Conservation (phyloP, 2,797 vertebrate genomes). For the Peromyscus nudipes region DNA sequence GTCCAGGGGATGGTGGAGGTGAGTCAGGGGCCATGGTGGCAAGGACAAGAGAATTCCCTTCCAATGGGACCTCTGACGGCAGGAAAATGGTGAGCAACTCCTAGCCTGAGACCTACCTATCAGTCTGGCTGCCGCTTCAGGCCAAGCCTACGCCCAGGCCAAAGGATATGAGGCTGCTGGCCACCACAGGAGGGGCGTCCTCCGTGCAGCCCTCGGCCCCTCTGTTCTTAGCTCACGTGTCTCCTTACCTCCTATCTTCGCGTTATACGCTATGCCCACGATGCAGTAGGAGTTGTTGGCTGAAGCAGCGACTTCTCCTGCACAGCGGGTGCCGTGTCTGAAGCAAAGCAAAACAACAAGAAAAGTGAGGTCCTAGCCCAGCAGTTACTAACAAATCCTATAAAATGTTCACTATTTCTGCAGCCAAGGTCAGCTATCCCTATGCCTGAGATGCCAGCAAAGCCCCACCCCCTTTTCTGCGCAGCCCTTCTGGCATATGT, state of each 20-base stretch:
- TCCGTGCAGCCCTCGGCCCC: background rate
- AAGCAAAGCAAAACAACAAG: background rate
- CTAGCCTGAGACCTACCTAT: rapidly evolving
- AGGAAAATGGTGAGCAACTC: background rate
- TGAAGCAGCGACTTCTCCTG: constrained; percentile 89
- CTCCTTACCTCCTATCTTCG: constrained; percentile 90
- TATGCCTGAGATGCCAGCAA: background rate
- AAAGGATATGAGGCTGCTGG: background rate
- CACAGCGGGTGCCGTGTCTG: constrained; percentile 91
- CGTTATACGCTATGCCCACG: constrained; percentile 92
- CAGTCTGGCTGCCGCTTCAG: background rate
- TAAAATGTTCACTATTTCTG: rapidly evolving
- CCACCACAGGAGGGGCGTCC: background rate
- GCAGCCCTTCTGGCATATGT: too few relatives aligned
- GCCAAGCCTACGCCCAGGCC: background rate
- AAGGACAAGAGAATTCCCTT: background rate
- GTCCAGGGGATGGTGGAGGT: background rate
- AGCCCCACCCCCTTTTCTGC: too few relatives aligned
- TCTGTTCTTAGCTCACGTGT: rapidly evolving
- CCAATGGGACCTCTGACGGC: background rate
- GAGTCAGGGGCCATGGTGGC: background rate
- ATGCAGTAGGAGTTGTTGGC: constrained; percentile 91
- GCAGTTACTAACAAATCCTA: rapidly evolving
- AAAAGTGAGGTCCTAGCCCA: rapidly evolving
- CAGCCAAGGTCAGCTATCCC: background rate